A percentile compares a stretch with the other conserved stretches of the same genome.
These are phyloP conservation scores for Aporrectodea caliginosa DNA, from an alignment of 1,140 invertebrate species.

Conservation along the genomic window DNA sequence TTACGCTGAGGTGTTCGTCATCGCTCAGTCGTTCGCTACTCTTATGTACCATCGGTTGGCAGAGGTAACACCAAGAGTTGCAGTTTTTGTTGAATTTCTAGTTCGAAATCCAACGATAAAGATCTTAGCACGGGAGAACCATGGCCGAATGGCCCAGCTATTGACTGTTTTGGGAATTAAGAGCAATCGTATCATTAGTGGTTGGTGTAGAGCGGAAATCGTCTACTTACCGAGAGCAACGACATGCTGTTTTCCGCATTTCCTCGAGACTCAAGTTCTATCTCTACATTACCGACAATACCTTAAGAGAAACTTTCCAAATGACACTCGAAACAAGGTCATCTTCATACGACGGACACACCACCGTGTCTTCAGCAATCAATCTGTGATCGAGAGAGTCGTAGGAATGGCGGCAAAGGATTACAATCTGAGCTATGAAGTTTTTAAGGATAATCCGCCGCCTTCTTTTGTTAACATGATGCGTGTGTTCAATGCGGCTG, in stretches of 20 bases:
- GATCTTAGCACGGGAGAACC: not conserved
- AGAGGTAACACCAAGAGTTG: slow-evolving; percentile 24
- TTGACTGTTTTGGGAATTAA: slow-evolving; percentile 20
- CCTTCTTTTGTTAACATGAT: slow-evolving; percentile 4
- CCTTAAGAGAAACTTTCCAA: not conserved
- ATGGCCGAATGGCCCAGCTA: not conserved
- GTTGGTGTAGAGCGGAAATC: not conserved
- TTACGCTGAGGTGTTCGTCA: slow-evolving; percentile 17
- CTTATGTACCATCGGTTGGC: slow-evolving; percentile 11
- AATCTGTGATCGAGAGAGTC: slow-evolving; percentile 2
- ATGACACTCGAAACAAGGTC: slow-evolving; percentile 4
- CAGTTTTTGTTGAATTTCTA: slow-evolving; percentile 14
- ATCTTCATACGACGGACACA: slow-evolving; percentile 14
- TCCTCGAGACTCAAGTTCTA: slow-evolving; percentile 13
- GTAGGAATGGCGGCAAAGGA: not conserved
- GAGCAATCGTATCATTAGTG: slow-evolving; percentile 10
- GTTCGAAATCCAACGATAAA: slow-evolving; percentile 7
- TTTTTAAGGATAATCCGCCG: slow-evolving; percentile 23
- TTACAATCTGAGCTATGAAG: not conserved
- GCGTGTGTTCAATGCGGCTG: slow-evolving; percentile 11
- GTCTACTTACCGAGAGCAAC: slow-evolving; percentile 15
- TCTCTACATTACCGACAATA: not conserved
- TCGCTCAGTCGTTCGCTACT: slow-evolving; percentile 16
- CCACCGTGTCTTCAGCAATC: slow-evolving; percentile 10
- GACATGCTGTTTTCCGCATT: not conserved